phyloP scores from a whole-genome alignment of 1,140 invertebrate species.

The Littorina saxatilis region DNA sequence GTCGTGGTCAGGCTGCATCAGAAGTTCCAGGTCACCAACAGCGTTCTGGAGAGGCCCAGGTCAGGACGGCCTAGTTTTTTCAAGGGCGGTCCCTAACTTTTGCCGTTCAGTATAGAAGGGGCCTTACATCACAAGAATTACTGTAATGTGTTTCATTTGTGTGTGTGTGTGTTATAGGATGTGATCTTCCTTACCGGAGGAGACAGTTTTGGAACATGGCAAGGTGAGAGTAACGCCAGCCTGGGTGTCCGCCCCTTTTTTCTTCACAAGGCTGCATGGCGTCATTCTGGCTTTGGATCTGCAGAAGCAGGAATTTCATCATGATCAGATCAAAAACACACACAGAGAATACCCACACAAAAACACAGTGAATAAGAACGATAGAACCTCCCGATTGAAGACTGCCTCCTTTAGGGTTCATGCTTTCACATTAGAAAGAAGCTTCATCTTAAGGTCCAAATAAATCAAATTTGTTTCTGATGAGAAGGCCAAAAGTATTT shows the following conservation, averaged over 20 bases:
- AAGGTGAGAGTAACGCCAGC: slow-evolving; percentile 47
- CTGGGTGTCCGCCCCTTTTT: slow-evolving; percentile 47
- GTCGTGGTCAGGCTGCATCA: no score
- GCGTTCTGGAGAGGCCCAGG: no score
- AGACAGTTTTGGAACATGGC: slow-evolving; percentile 37
- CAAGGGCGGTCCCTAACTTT: no score
- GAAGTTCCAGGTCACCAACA: no score
- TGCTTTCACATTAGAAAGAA: neutral
- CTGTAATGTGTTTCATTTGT: no score
- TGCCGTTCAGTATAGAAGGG: no score
- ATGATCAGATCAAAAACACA: neutral
- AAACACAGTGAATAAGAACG: no score
- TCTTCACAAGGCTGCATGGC: slow-evolving; percentile 41
- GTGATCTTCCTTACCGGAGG: neutral
- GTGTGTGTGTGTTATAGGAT: no score
- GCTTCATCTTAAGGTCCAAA: neutral
- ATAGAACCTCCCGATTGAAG: no score
- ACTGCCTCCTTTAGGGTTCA: neutral
- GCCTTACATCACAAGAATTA: no score
- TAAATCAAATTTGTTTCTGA: neutral
- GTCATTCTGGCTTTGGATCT: slow-evolving; percentile 56
- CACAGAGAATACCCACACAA: neutral
- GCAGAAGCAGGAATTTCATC: neutral
- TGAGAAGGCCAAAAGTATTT: no score
- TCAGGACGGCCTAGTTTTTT: no score